phyloP scores from a whole-genome alignment of 1,140 invertebrate genomes.

The Micrasema minimum region DNA sequence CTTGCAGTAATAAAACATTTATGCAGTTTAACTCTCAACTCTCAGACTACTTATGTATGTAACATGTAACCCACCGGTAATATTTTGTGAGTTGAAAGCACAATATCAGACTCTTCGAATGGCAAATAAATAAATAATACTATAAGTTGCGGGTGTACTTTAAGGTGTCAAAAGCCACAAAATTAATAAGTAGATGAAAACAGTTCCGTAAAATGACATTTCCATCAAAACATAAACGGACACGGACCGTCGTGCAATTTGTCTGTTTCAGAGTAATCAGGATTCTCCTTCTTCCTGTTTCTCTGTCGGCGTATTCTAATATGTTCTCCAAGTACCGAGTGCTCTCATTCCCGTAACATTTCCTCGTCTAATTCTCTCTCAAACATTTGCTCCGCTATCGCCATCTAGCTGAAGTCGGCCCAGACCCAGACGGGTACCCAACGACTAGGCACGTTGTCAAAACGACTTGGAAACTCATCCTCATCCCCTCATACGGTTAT shows the following conservation, averaged over 20 bases:
- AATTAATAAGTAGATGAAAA: too few species aligned
- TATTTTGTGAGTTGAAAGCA: too few species aligned
- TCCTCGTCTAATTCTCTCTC: conserved; percentile 30
- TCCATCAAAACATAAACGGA: too few species aligned
- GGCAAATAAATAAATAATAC: too few species aligned
- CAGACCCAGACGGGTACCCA: neutral
- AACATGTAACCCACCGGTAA: too few species aligned
- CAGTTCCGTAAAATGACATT: too few species aligned
- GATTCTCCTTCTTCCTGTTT: conserved; percentile 6
- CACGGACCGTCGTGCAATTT: neutral
- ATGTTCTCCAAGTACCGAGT: conserved; percentile 23
- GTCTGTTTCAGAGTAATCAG: neutral
- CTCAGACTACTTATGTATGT: too few species aligned
- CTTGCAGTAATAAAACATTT: conserved; percentile 9
- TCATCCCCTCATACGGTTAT: too few species aligned
- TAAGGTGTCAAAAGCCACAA: too few species aligned
- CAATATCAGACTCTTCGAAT: too few species aligned
- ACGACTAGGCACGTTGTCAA: neutral
- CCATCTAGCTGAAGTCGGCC: conserved; percentile 2
- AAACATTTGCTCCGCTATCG: conserved; percentile 10
- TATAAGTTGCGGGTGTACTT: too few species aligned
- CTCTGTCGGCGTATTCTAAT: conserved; percentile 30
- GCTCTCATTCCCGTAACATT: conserved; percentile 27
- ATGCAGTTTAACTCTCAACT: conserved; percentile 13
- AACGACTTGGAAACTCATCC: neutral